phyloP scores from a whole-genome alignment of 2,888 invertebrate genomes.

The Seira sanloemensis region DNA sequence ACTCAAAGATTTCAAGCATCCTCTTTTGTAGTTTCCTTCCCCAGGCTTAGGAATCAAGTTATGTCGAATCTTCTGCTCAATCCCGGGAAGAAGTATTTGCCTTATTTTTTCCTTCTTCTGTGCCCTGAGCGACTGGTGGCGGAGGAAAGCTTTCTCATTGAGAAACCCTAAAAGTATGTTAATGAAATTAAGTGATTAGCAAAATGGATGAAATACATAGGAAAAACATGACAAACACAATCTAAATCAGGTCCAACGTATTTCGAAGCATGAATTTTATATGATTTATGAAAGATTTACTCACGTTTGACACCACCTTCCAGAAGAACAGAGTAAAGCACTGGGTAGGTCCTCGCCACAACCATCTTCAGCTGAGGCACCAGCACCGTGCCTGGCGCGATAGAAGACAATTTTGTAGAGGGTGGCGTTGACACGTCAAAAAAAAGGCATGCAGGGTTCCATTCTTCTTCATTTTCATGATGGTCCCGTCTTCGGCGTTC shows the following conservation, averaged over 20 bases:
- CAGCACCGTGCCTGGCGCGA: background rate
- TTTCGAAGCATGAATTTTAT: background rate
- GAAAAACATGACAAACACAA: no score
- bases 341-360: constrained; percentile 6
- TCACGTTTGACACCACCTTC: background rate
- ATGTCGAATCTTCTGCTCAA: constrained; percentile 15
- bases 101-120: background rate
- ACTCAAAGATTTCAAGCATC: background rate
- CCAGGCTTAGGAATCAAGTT: background rate
- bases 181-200: no score
- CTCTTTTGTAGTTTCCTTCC: background rate
- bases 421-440: background rate
- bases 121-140: background rate
- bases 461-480: no score
- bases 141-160: background rate
- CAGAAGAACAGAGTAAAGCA: background rate
- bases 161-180: no score
- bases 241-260: no score
- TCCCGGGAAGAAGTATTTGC: background rate
- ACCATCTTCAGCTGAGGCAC: background rate
- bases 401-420: background rate
- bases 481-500: no score
- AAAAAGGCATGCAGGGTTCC: no score
- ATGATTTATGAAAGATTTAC: no score
- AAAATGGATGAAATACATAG: no score